Base-by-base conservation (phyloP, 92 coral and sea anemone species). In the Epizoanthus stellaris region DNA sequence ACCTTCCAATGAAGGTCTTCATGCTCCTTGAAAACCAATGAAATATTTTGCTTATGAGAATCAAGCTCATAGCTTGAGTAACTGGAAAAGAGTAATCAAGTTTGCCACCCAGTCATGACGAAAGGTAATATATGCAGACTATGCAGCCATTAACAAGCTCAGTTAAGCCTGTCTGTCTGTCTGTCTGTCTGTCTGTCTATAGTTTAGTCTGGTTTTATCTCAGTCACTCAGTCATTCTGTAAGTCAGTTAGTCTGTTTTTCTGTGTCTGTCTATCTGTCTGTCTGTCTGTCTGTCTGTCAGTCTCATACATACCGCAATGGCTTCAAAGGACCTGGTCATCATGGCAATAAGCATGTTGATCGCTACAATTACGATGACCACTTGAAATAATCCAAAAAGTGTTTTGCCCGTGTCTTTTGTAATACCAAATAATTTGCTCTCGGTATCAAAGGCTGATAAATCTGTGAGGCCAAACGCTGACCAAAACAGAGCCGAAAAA, bases 301-400 rank as follows among this genome's bases (percentile, higher is more conserved):
- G 1, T 8, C 56, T 49, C 56, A 39, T 76, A 59, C 93, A 73
- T 88, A 95, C 96, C 87, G 91, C 91, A 47, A 93, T 95, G n/a
- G 75, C 86, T n/a, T 95, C 96, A 61, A 87, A 95, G 13, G 98
- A 91, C 72, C 88, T 88, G 38, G 92, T 89, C 98, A 95, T 93
- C 95, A 95, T 95, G 1, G 98, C 95, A 43, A 93, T 93, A 40
- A 95, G 90, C 98, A 95, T 95, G 75, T 95, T 95, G 59, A 95
- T 81, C 3, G 93, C 96, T 23, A 95, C 93, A 66, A 95, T 85
- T 6, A 88, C 91, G 8, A 89, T 94, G 40, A 93, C 85, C 56
- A 95, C 88, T 54, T 90, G 94, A 74, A 86, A 95, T 7, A 93
- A 42, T 14, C 90, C 95, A 67, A 95, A 93, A 65, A 93, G 75